Percentiles rank a stretch among this genome's conserved stretches.
Conservation (phyloP, 2,797 vertebrate species). For the Thaleichthys pacificus region DNA sequence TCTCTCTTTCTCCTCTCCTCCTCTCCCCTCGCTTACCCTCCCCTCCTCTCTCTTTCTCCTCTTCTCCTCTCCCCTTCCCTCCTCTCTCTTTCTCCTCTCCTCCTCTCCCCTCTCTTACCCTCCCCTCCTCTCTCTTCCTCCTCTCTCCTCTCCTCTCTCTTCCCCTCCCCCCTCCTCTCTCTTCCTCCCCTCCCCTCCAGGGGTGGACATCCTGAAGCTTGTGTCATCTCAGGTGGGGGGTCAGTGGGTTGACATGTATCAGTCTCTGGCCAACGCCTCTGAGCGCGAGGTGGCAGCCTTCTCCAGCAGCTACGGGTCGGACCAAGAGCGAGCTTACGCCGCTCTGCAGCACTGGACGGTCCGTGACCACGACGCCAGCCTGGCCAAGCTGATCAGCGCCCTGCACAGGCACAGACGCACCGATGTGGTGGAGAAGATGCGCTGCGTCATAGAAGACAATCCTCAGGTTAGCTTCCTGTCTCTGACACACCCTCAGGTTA, state of each 20-base stretch:
- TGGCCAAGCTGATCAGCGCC: constrained; percentile 93
- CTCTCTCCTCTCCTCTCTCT: no score
- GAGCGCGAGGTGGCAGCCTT: constrained; percentile 92
- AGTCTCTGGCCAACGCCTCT: constrained; percentile 88
- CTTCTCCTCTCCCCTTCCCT: constrained; percentile 1
- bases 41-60: no score
- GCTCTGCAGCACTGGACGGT: constrained; percentile 97
- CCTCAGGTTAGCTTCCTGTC: constrained; percentile 15
- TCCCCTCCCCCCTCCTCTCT: no score
- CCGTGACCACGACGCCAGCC: constrained; percentile 89
- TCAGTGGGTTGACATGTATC: constrained; percentile 96
- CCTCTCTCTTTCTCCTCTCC: background rate
- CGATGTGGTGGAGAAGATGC: constrained; percentile 95
- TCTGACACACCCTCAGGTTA: background rate
- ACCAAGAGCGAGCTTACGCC: constrained; percentile 90
- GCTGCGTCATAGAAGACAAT: constrained; percentile 90
- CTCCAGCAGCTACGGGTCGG: constrained; percentile 85
- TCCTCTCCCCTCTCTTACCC: no score
- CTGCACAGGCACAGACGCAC: constrained; percentile 90
- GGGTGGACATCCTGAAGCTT: constrained; percentile 93
- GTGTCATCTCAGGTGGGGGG: constrained; percentile 91
- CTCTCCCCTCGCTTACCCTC: background rate
- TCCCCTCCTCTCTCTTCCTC: no score
- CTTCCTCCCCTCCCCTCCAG: constrained; percentile 59
- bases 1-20: background rate